Evolutionary conservation across 2,888 invertebrate species (phyloP).

Genomic region (Thera britannica): DNA sequence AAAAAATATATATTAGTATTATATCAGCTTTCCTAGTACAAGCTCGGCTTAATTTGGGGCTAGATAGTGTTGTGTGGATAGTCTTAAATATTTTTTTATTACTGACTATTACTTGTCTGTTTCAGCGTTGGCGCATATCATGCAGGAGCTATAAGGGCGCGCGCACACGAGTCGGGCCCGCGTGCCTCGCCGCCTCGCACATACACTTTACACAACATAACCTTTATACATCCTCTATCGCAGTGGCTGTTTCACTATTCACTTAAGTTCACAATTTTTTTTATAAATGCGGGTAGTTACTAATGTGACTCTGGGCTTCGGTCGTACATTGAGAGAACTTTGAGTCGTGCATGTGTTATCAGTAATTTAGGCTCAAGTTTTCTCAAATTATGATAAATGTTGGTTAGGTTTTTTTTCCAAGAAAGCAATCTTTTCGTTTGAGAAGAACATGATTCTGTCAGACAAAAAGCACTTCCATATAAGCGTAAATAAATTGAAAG

Average conservation of each 20-base stretch:
- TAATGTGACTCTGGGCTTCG: neutral
- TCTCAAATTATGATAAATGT: no score
- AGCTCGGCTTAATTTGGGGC: no score
- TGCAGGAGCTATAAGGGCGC: slow-evolving; percentile 47
- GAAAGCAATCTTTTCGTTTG: neutral
- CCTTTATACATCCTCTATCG: slow-evolving; percentile 14
- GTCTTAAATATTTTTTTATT: neutral
- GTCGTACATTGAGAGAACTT: neutral
- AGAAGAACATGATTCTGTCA: neutral
- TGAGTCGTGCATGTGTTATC: neutral
- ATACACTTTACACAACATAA: slow-evolving; percentile 15
- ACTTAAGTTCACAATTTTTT: slow-evolving; percentile 9
- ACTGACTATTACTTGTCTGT: slow-evolving; percentile 25
- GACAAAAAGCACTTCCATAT: neutral
- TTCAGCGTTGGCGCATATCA: slow-evolving; percentile 64
- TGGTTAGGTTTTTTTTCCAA: neutral
- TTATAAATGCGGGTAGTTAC: neutral
- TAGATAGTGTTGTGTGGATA: no score
- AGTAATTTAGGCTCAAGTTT: no score
- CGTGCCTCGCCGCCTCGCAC: slow-evolving; percentile 27
- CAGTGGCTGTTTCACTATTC: slow-evolving; percentile 7
- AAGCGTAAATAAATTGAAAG: slow-evolving; percentile 7
- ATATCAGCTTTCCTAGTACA: no score
- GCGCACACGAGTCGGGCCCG: slow-evolving; percentile 12
- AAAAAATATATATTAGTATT: no score